A percentile compares a stretch with the other conserved stretches of the same genome.
These are phyloP conservation scores for Sylvicola cinctus DNA, from an alignment of 2,888 invertebrate genomes.

Conservation along the genomic window DNA sequence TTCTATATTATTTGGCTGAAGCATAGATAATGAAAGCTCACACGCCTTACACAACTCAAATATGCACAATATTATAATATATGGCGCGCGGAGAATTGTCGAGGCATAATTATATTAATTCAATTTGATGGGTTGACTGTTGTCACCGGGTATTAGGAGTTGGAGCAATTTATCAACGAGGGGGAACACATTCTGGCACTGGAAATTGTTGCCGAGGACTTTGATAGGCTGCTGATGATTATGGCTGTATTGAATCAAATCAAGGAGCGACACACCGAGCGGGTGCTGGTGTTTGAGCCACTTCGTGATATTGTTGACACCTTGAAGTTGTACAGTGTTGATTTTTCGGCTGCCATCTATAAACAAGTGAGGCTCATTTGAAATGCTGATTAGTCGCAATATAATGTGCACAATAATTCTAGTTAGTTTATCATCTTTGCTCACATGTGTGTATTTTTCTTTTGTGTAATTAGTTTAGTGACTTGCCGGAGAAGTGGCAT, in stretches of 20 bases:
- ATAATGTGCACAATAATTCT: background rate
- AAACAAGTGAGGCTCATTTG: constrained; percentile 32
- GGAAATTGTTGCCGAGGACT: constrained; percentile 60
- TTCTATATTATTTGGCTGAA: too few species aligned
- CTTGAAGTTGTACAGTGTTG: constrained; percentile 65
- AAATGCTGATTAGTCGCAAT: constrained; percentile 12
- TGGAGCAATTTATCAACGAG: constrained; percentile 56
- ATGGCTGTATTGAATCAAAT: constrained; percentile 55
- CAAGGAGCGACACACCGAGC: constrained; percentile 51
- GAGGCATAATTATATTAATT: background rate
- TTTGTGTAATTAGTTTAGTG: constrained; percentile 29
- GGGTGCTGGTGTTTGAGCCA: constrained; percentile 79
- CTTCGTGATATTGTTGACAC: constrained; percentile 69
- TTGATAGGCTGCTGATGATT: constrained; percentile 57
- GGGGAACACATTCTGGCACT: constrained; percentile 52
- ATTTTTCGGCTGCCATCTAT: constrained; percentile 59
- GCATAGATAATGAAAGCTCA: too few species aligned
- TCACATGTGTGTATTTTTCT: background rate
- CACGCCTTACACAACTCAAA: too few species aligned
- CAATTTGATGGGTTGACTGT: background rate
- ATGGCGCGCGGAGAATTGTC: too few species aligned
- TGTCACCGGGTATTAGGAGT: constrained; percentile 27
- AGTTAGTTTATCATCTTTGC: background rate
- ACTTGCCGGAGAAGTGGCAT: constrained; percentile 75
- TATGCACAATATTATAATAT: too few species aligned